Percentiles rank a stretch among this genome's conserved stretches.
Evolutionary conservation across 2,888 invertebrate genomes (phyloP).

Genomic region (Sicus ferrugineus): DNA sequence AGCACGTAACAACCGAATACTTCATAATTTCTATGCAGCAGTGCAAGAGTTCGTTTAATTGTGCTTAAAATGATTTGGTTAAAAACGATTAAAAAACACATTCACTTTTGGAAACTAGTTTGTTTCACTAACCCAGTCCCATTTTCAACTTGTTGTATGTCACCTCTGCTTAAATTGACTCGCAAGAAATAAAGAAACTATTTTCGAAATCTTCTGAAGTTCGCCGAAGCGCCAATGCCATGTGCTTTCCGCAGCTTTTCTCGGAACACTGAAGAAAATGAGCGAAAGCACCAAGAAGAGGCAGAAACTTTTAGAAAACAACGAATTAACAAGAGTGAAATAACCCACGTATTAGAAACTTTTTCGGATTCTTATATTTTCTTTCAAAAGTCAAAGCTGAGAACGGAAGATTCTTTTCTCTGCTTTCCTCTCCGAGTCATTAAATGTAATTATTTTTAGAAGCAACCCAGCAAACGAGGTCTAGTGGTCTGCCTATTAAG

Average conservation of each 20-base stretch:
- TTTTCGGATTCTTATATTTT: no score
- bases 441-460: no score
- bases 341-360: no score
- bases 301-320: neutral
- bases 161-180: slow-evolving; percentile 59
- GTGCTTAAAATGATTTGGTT: neutral
- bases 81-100: no score
- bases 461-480: no score
- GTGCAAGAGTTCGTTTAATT: no score
- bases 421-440: no score
- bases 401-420: no score
- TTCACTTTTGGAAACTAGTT: slow-evolving; percentile 31
- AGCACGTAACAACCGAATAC: neutral
- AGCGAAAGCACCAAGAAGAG: neutral
- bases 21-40: no score
- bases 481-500: no score
- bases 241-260: neutral
- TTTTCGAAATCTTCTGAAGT: slow-evolving; percentile 34
- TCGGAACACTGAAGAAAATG: slow-evolving; percentile 21
- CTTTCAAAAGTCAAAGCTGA: no score
- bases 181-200: slow-evolving; percentile 39
- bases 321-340: neutral
- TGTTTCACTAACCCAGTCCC: slow-evolving; percentile 65
- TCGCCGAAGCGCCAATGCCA: neutral
- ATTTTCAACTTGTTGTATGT: slow-evolving; percentile 52